Conservation (phyloP, 2,797 vertebrate genomes). For the Taenioides sp. region DNA sequence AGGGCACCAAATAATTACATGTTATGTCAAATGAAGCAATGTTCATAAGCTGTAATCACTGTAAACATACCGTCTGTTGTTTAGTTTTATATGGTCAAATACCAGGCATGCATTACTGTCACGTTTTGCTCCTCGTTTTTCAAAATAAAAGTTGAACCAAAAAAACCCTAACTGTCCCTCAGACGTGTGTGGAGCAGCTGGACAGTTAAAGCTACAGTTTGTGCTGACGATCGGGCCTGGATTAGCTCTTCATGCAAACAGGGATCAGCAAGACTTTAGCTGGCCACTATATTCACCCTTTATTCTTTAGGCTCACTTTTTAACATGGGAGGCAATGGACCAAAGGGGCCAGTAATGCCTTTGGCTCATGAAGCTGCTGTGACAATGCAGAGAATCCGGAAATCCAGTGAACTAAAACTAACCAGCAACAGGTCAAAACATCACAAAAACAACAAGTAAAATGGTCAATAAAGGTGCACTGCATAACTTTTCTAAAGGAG, state of each 20-base stretch:
- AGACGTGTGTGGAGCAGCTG: slow-evolving; percentile 38
- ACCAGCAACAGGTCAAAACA: slow-evolving; percentile 47
- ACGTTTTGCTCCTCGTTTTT: slow-evolving; percentile 18
- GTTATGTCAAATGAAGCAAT: background rate
- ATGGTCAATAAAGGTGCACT: background rate
- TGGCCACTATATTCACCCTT: slow-evolving; percentile 68
- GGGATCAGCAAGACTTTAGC: slow-evolving; percentile 81
- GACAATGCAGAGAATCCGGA: slow-evolving; percentile 64
- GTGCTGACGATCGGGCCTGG: slow-evolving; percentile 77
- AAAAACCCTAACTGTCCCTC: slow-evolving; percentile 15
- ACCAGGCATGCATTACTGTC: background rate
- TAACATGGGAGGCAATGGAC: slow-evolving; percentile 43
- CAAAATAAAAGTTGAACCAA: slow-evolving; percentile 10
- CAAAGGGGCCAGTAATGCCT: slow-evolving; percentile 62
- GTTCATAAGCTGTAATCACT: slow-evolving; percentile 17
- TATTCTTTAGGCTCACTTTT: slow-evolving; percentile 71
- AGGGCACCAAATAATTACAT: slow-evolving; percentile 4
- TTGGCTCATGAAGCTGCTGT: slow-evolving; percentile 51
- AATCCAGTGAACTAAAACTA: slow-evolving; percentile 60
- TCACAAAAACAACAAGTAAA: slow-evolving; percentile 21
- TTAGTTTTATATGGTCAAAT: slow-evolving; percentile 26
- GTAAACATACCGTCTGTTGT: slow-evolving; percentile 18
- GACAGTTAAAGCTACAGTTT: slow-evolving; percentile 70
- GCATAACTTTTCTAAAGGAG: too few species aligned
- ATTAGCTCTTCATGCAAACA: slow-evolving; percentile 76